Conservation (phyloP, 1,140 invertebrate species). For the Macrosteles quadrilineatus region DNA sequence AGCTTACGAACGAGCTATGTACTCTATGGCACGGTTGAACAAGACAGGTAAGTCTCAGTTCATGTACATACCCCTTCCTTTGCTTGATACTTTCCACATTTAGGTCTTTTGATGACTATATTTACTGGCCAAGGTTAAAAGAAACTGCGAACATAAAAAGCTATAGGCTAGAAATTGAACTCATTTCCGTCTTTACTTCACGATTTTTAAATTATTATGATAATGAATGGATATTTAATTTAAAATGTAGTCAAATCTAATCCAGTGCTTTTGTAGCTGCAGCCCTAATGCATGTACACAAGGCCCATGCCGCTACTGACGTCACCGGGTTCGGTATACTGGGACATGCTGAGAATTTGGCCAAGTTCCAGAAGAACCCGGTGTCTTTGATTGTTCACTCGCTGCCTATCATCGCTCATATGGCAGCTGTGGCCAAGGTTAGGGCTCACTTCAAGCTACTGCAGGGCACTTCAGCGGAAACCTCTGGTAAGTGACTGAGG, state of each 20-base stretch:
- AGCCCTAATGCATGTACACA: constrained; percentile 95
- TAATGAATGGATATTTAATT: too few species aligned
- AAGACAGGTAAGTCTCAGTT: constrained; percentile 64
- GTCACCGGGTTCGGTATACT: constrained; percentile 95
- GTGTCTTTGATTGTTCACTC: constrained; percentile 98
- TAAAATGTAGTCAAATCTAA: too few species aligned
- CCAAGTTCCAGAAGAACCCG: constrained; percentile 94
- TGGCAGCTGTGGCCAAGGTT: constrained; percentile 93
- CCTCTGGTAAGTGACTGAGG: constrained; percentile 46
- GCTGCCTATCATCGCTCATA: constrained; percentile 94
- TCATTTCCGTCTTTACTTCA: too few species aligned
- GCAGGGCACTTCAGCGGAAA: constrained; percentile 86
- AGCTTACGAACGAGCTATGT: constrained; percentile 94
- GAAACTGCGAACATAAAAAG: too few species aligned
- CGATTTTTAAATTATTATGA: too few species aligned
- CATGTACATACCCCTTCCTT: too few species aligned
- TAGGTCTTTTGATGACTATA: too few species aligned
- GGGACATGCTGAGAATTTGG: constrained; percentile 95
- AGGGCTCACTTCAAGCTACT: constrained; percentile 94
- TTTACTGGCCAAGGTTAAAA: too few species aligned
- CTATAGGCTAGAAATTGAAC: too few species aligned
- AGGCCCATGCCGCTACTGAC: constrained; percentile 96
- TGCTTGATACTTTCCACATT: constrained; percentile 46
- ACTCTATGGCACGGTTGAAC: constrained; percentile 95
- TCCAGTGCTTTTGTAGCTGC: too few species aligned